Conservation (phyloP, 2,888 invertebrate species). For the Reticulitermes lucifugus region DNA sequence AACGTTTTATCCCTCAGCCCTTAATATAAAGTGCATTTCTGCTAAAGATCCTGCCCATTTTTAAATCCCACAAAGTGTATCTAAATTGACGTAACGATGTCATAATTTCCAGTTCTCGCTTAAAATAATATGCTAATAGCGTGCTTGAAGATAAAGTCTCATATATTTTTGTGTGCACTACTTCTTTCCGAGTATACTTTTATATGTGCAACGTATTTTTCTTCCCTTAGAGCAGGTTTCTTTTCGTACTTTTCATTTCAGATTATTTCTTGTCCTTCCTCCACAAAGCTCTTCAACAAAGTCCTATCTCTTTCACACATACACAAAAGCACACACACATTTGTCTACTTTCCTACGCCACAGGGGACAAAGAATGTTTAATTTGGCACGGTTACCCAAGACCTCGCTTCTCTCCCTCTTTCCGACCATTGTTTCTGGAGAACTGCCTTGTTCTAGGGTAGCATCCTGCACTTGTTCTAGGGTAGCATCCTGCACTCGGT, state of each 20-base stretch:
- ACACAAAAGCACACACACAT: constrained; percentile 19
- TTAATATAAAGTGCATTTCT: too few species aligned
- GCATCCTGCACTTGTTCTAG: too few species aligned
- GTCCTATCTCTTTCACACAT: constrained; percentile 1
- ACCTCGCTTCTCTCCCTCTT: constrained; percentile 11
- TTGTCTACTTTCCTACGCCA: constrained; percentile 44
- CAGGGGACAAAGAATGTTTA: constrained; percentile 52
- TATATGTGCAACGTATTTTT: constrained; percentile 11
- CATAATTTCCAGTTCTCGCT: too few species aligned
- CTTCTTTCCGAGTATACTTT: neutral
- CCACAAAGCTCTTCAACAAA: neutral
- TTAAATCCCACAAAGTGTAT: too few species aligned
- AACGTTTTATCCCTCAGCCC: too few species aligned
- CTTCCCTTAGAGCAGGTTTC: constrained; percentile 16
- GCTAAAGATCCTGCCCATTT: too few species aligned
- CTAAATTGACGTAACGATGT: too few species aligned
- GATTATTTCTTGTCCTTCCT: constrained; percentile 6
- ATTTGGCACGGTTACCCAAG: constrained; percentile 52
- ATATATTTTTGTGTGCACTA: too few species aligned
- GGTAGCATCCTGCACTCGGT: too few species aligned
- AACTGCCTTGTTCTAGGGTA: neutral
- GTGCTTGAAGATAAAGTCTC: too few species aligned
- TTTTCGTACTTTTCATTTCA: constrained; percentile 21
- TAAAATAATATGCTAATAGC: too few species aligned
- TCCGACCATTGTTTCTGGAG: constrained; percentile 22